Evolutionary conservation across 2,797 vertebrate species (phyloP).

Genomic region (Periophthalmus magnuspinnatus): DNA sequence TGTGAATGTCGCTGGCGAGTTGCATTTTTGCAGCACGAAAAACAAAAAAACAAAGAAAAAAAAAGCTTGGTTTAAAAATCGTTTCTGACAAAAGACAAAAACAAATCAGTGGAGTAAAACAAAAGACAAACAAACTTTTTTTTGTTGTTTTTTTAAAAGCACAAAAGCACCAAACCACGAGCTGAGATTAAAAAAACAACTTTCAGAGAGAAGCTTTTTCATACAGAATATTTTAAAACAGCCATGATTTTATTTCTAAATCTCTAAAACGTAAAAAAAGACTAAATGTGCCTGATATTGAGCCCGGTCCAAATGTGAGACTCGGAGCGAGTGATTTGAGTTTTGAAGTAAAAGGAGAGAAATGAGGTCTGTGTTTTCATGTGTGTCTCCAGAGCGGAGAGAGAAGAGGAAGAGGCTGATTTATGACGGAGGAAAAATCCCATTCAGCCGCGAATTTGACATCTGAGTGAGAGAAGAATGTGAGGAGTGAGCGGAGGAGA

Average conservation of each 20-base stretch:
- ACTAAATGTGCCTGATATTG: no score
- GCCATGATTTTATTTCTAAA: neutral
- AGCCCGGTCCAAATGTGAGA: neutral
- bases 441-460: slow-evolving; percentile 1
- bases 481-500: neutral
- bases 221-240: no score
- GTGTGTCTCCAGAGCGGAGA: neutral
- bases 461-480: slow-evolving; percentile 9
- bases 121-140: no score
- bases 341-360: neutral
- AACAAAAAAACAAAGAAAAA: no score
- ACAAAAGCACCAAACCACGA: neutral
- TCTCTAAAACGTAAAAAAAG: neutral
- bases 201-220: no score
- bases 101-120: no score
- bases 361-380: neutral
- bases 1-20: neutral
- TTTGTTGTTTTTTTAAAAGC: no score
- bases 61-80: no score
- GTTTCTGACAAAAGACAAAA: no score
- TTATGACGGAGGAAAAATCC: slow-evolving; percentile 6
- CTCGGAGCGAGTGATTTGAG: neutral
- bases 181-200: neutral
- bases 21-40: no score
- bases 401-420: slow-evolving; percentile 8